Percentiles rank a stretch among this genome's conserved stretches.
Evolutionary conservation across 2,888 invertebrate species (phyloP).

Genomic region (Metallyticus violacea): DNA sequence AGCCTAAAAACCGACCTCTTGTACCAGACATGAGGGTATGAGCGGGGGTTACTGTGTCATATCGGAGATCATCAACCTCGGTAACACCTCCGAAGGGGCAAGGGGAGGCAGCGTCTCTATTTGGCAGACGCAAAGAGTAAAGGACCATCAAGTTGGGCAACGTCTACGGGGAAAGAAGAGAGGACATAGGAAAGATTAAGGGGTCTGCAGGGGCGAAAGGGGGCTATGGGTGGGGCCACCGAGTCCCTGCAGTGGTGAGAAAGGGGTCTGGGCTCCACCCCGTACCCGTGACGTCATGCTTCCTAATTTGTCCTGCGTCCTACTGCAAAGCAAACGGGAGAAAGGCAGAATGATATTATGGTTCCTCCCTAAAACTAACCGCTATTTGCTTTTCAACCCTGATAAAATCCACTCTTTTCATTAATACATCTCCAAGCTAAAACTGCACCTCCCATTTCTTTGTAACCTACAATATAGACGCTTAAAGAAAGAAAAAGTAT

Average conservation of each 20-base stretch:
- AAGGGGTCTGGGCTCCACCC: conserved; percentile 10
- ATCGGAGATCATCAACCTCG: background rate
- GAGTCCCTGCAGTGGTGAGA: conserved; percentile 6
- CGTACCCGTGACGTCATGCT: conserved; percentile 11
- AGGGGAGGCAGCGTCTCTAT: background rate
- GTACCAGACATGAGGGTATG: background rate
- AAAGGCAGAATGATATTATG: background rate
- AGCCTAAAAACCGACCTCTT: background rate
- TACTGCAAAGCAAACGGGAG: background rate
- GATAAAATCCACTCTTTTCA: no score
- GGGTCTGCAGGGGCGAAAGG: background rate
- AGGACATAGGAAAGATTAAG: background rate
- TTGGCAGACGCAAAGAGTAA: background rate
- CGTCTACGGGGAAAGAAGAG: background rate
- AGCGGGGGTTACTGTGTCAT: background rate
- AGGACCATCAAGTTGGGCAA: background rate
- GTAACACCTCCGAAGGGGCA: background rate
- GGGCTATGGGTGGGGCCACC: background rate
- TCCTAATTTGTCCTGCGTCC: conserved; percentile 23
- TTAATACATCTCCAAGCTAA: no score
- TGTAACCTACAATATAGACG: no score
- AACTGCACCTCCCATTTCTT: no score
- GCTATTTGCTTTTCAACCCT: no score
- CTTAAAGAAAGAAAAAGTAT: no score
- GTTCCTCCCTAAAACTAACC: background rate